phyloP scores from a whole-genome alignment of 2,113 vertebrate species.

The Cephalophus harveyi region DNA sequence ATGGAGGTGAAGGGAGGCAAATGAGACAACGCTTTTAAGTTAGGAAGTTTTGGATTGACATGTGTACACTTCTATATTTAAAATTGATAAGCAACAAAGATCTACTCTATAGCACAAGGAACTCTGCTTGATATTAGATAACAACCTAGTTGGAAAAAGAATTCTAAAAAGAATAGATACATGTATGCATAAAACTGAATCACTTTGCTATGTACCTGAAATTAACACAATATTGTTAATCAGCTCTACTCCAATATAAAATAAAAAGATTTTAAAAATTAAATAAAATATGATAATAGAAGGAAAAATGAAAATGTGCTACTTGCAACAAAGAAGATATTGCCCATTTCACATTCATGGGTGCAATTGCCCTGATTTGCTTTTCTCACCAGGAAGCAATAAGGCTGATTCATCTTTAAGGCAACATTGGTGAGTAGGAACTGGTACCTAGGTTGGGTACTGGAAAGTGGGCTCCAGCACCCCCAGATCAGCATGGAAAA shows the following conservation, averaged over 20 bases:
- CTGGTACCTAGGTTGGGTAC: accelerated
- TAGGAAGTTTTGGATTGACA: background rate
- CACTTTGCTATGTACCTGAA: background rate
- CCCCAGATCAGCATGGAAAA: background rate
- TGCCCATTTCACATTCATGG: background rate
- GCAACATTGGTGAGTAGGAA: background rate
- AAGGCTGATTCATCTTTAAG: background rate
- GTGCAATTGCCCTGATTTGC: background rate
- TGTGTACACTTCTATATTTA: background rate
- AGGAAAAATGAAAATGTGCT: background rate
- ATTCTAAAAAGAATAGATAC: background rate
- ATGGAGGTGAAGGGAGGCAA: background rate
- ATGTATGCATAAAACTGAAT: background rate
- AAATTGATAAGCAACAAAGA: background rate
- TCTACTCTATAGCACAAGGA: background rate
- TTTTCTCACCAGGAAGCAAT: background rate
- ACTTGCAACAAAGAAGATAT: background rate
- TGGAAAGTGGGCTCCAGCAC: background rate
- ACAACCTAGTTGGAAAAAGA: background rate
- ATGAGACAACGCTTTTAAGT: background rate
- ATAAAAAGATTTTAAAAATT: background rate
- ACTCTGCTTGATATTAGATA: background rate
- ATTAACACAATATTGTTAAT: background rate
- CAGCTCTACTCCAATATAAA: background rate
- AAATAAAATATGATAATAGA: background rate